Base-by-base conservation (phyloP, 2,888 invertebrate genomes). In the Encarsia formosa region DNA sequence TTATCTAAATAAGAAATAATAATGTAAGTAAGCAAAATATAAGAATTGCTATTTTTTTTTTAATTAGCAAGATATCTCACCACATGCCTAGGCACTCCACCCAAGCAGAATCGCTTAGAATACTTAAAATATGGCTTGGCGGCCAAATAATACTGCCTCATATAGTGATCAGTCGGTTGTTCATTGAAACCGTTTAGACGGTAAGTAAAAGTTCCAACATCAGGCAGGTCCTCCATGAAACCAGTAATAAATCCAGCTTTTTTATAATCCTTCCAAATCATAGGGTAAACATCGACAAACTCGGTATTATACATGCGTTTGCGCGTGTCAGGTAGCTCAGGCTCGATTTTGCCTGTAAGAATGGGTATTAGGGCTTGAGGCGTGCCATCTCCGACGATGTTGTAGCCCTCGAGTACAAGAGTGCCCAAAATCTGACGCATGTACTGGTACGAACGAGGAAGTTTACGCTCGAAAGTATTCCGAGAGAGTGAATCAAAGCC, bases 101-200 rank as follows among this genome's bases (percentile, higher is more conserved):
- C 90, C 16, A 88, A 76, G 66, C 91, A 91, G 56, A 78, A 79
- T 50, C 77, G 75, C 23, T 79, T 79, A 63, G 80, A 82, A 26
- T 78, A 76, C 41, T 71, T 75, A 51, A 79, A 77, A 52, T 81
- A 78, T 2, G 78, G 78, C 4, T 77, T 73, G 11, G 85, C 82
- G 19, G 87, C 86, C 13, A 88, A 65, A 65, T 86, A 90, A 71
- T 86, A 93, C 0, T 91, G 82, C 24, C 94, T 76, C 75, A 93
- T 83, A 68, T 93, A 95, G 72, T 95, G 94, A 75, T 95, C 90
- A 0, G 94, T 91, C 0, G 96, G 96, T 61, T 84, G 84, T 3
- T 79, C 74, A 29, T 76, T 75, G 71, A 96, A 96, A 0, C 96
- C 96, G 60, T 88, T 88, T 68, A 95, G 80, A 8, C 96, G 81